Evolutionary conservation across 2,113 vertebrate species (phyloP).

Genomic region (Porphyrio hochstetteri): DNA sequence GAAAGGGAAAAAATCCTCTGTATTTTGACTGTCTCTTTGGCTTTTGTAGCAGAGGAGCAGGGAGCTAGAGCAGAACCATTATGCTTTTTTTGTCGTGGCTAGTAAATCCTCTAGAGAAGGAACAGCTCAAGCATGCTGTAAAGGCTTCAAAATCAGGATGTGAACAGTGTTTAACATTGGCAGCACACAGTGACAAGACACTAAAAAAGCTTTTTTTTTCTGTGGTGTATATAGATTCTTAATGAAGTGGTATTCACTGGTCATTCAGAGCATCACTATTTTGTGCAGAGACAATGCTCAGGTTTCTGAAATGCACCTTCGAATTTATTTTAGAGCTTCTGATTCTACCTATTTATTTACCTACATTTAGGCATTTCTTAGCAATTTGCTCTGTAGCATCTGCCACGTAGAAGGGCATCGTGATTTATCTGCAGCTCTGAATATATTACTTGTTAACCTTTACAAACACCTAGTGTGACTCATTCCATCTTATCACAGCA

Average conservation of each 20-base stretch:
- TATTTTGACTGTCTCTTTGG: neutral
- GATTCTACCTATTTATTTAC: slow-evolving; percentile 41
- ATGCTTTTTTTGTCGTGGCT: neutral
- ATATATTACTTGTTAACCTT: slow-evolving; percentile 70
- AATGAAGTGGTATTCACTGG: neutral
- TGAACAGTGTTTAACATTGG: neutral
- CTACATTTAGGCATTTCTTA: slow-evolving; percentile 45
- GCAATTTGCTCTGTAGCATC: slow-evolving; percentile 36
- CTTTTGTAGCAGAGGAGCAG: neutral
- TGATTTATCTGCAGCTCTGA: slow-evolving; percentile 59
- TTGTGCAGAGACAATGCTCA: neutral
- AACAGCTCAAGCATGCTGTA: neutral
- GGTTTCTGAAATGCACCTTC: neutral
- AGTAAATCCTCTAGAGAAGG: neutral
- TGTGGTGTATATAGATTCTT: neutral
- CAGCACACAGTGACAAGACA: neutral
- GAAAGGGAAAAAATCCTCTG: accelerated
- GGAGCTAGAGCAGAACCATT: neutral
- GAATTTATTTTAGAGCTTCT: slow-evolving; percentile 10
- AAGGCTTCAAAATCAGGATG: neutral
- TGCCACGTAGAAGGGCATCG: slow-evolving; percentile 27
- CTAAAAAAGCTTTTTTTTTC: neutral
- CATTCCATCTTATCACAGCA: slow-evolving; percentile 66
- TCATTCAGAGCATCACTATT: neutral
- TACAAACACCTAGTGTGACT: slow-evolving; percentile 66